Evolutionary conservation across 2,113 vertebrate genomes (phyloP).

Genomic region (Cardinalis cardinalis): DNA sequence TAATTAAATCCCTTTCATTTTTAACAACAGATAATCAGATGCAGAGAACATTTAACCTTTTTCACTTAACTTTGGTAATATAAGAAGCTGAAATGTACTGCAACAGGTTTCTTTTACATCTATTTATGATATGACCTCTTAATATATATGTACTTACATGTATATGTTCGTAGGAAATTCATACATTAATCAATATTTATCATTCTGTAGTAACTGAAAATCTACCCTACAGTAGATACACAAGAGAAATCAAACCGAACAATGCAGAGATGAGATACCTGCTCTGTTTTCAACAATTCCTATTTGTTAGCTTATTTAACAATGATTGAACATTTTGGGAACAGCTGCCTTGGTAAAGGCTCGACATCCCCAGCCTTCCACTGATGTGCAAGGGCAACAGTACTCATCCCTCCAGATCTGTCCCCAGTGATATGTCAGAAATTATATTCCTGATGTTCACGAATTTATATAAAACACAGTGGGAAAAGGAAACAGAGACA

Average conservation of each 20-base stretch:
- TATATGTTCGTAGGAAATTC: neutral
- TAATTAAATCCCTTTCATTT: neutral
- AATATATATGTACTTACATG: accelerated
- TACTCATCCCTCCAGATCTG: neutral
- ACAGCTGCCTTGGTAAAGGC: neutral
- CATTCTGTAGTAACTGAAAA: neutral
- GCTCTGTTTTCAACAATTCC: neutral
- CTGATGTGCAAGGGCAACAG: neutral
- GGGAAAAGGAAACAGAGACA: neutral
- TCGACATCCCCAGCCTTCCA: neutral
- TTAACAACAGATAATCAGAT: neutral
- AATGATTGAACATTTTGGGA: neutral
- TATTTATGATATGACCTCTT: neutral
- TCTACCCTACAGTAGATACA: neutral
- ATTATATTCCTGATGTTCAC: neutral
- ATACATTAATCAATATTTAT: neutral
- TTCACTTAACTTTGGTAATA: neutral
- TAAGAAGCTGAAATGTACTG: neutral
- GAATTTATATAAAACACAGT: neutral
- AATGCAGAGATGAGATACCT: neutral
- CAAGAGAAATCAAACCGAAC: neutral
- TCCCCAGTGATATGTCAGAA: neutral
- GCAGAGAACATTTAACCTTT: neutral
- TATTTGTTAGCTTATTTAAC: neutral
- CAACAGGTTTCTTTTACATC: neutral